Conservation (phyloP, 2,113 vertebrate genomes). For the Melanerpes aurifrons region DNA sequence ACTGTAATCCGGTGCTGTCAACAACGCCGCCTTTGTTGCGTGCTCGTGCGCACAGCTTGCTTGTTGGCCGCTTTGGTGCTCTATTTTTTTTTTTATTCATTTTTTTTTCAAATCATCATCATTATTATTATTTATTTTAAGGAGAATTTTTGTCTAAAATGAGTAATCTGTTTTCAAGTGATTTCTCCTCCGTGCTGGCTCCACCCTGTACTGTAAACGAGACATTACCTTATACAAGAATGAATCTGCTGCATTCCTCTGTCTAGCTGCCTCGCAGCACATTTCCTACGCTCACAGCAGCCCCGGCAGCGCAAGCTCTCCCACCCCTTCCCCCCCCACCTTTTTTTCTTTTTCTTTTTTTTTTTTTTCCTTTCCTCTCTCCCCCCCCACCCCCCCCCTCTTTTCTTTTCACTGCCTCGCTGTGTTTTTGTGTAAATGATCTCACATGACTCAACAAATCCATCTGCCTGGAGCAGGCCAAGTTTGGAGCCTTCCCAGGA, state of each 20-base stretch:
- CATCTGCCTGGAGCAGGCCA: conserved; percentile 83
- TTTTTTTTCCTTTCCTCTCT: not conserved
- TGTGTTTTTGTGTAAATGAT: conserved; percentile 91
- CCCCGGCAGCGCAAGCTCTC: conserved; percentile 50
- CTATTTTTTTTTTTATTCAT: not conserved
- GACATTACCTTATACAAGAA: conserved; percentile 98
- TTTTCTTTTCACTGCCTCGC: conserved; percentile 75
- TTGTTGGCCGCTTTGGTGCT: not conserved
- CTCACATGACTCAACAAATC: conserved; percentile 99
- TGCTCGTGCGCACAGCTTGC: not conserved
- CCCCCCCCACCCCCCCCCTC: not conserved
- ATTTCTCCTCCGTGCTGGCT: conserved; percentile 80
- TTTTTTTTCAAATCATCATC: not conserved
- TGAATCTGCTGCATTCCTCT: conserved; percentile 82
- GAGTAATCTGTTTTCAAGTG: conserved; percentile 81
- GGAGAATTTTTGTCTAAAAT: conserved; percentile 68
- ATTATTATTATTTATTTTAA: conserved; percentile 35
- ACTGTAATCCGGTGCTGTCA: conserved; percentile 71
- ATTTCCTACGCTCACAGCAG: conserved; percentile 77
- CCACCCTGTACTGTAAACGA: conserved; percentile 84
- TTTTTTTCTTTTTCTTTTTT: not conserved
- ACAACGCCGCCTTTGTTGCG: conserved; percentile 69
- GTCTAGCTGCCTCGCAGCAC: conserved; percentile 81
- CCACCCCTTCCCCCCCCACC: conserved; percentile 46
- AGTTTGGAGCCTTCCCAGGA: conserved; percentile 85